Percentiles rank a stretch among this genome's conserved stretches.
These are phyloP conservation scores for Anthopleura sola DNA, from an alignment of 64 coral and sea anemone genomes.

Conservation along the genomic window DNA sequence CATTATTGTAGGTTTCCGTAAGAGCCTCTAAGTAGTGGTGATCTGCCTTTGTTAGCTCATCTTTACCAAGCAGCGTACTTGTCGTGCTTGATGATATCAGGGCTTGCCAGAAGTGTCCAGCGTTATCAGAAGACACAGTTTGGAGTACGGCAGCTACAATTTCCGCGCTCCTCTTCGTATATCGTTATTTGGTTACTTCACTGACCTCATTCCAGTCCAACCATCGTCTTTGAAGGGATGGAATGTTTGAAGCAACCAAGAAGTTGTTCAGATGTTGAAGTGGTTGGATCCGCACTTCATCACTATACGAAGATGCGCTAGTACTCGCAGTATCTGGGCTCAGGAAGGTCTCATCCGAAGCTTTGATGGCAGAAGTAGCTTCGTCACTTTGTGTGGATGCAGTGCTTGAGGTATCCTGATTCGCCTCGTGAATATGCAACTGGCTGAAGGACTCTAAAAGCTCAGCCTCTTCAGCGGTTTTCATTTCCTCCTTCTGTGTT, in stretches of 20 bases:
- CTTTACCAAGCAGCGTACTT: neutral
- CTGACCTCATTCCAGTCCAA: constrained; percentile 24
- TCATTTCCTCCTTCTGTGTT: neutral
- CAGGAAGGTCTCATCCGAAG: constrained; percentile 26
- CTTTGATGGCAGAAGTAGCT: constrained; percentile 8
- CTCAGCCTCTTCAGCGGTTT: neutral
- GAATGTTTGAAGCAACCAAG: neutral
- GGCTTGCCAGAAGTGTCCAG: constrained; percentile 23
- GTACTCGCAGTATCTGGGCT: constrained; percentile 6
- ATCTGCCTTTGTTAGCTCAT: constrained; percentile 10
- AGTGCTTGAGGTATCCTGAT: neutral
- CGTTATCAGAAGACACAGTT: neutral
- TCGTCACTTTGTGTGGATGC: constrained; percentile 8
- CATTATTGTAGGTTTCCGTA: constrained; percentile 15
- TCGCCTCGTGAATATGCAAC: neutral
- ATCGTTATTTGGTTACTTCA: constrained; percentile 7
- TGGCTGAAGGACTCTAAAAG: neutral
- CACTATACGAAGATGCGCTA: neutral
- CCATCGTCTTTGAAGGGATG: constrained; percentile 1
- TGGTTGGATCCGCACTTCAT: constrained; percentile 2
- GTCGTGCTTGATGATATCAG: constrained; percentile 10
- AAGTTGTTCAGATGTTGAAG: constrained; percentile 14
- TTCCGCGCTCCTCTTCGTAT: neutral
- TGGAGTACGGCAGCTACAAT: constrained; percentile 6
- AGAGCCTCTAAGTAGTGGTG: constrained; percentile 15